Evolutionary conservation across 2,797 vertebrate species (phyloP).

Genomic region (Neomorphus geoffroyi): DNA sequence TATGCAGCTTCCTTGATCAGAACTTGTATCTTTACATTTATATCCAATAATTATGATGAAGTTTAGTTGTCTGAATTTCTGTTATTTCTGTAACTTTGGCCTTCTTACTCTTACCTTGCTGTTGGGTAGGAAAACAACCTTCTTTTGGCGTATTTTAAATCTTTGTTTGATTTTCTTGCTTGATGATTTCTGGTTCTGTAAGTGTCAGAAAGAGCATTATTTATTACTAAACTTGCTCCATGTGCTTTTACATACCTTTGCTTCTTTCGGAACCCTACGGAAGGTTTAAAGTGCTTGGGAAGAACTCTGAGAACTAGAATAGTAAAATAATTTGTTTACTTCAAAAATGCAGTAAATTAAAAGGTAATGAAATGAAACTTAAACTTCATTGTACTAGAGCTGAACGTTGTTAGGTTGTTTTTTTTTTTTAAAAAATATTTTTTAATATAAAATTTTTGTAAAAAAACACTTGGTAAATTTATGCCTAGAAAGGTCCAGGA

Average conservation of each 20-base stretch:
- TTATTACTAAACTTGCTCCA: not conserved
- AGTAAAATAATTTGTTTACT: not conserved
- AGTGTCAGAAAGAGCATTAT: not conserved
- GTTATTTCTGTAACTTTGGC: not conserved
- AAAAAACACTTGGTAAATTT: not conserved
- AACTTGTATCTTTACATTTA: not conserved
- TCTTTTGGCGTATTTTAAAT: not conserved
- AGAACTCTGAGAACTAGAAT: not conserved
- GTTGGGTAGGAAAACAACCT: not conserved
- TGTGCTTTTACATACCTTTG: not conserved
- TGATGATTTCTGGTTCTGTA: not conserved
- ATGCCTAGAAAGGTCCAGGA: not conserved
- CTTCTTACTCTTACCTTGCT: too few species aligned
- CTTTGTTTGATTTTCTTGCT: not conserved
- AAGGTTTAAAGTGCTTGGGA: not conserved
- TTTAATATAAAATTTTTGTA: not conserved
- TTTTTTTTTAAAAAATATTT: not conserved
- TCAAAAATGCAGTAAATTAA: not conserved
- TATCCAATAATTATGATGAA: not conserved
- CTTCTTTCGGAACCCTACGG: not conserved
- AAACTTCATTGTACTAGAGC: not conserved
- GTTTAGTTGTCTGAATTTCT: not conserved
- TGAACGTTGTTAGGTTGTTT: not conserved
- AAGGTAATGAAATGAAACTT: not conserved
- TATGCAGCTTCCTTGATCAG: not conserved